Percentiles rank a stretch among this genome's conserved stretches.
Conservation (phyloP, 2,113 vertebrate species). For the Scolopax mira region DNA sequence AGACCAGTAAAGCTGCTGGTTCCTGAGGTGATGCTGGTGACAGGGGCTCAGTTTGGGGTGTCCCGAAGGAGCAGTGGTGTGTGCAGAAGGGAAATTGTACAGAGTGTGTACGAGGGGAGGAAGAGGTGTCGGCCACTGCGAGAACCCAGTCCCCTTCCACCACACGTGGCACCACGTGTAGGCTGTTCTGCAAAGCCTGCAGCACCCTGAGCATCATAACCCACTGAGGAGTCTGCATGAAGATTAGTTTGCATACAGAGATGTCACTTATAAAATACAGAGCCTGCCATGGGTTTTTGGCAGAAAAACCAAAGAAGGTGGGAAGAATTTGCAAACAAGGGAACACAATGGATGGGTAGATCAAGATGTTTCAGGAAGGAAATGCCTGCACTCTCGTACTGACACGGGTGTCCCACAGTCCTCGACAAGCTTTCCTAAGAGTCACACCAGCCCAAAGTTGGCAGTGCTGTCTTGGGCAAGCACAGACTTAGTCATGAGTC, state of each 20-base stretch:
- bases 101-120: too few relatives aligned
- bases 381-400: neutral
- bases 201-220: neutral
- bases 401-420: neutral
- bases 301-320: neutral
- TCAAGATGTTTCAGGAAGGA: neutral
- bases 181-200: neutral
- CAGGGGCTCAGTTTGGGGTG: neutral
- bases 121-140: neutral
- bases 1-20: neutral
- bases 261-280: neutral
- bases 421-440: neutral
- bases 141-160: fast-evolving
- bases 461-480: neutral
- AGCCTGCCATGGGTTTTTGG: neutral
- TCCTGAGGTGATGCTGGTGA: fast-evolving
- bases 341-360: neutral
- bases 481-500: neutral
- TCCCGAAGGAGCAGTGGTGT: neutral
- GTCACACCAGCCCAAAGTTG: neutral
- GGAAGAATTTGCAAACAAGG: neutral
- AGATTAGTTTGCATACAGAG: neutral
- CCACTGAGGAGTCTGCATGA: neutral
- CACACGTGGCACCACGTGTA: fast-evolving
- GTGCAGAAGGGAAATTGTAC: neutral